Evolutionary conservation across 2,113 vertebrate genomes (phyloP), one percentile per base, ranked within the genome.

Genomic region (Pyrgilauda ruficollis): DNA sequence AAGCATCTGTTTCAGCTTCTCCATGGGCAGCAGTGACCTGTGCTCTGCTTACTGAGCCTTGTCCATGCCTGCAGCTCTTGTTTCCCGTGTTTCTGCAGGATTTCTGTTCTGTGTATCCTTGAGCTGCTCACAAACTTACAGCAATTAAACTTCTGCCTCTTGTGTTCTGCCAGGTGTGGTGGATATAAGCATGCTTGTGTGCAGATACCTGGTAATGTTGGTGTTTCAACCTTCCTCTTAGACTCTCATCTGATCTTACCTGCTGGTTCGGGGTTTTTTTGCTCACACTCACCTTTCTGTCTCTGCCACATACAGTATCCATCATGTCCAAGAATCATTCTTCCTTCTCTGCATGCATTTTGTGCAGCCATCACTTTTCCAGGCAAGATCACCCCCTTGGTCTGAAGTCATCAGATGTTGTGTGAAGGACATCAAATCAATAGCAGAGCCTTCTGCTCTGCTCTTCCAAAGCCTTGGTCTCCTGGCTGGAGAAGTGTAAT

Each of bases 171-270:
- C 39, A 24, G 16, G 8, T 2, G 10, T 37, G 28, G 24, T 13
- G 31, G 49, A 13, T 61, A 1, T 19, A 21, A 39, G 21, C 11
- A 3, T 9, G 26, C 23, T 21, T 33, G n/a, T 49, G 9, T 73
- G 24, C 43, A 24, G 17, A 1, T 53, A 21, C 0, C 68, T 35
- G 10, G 2, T 39, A 15, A 21, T 66, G 22, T 0, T 11, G 10
- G 14, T 24, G 9, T 39, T 58, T 15, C 6, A 6, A 0, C 13
- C 13, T 63, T 66, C 24, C 44, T 37, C 31, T 62, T 47, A 61
- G 26, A 17, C 41, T 63, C 39, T 63, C 19, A 12, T 15, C 26
- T 50, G 16, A 35, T 23, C 6, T 37, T 21, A 23, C 13, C 12
- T 18, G 7, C 13, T 35, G 9, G 4, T 26, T 37, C 26, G 37